Conservation (phyloP, 2,888 invertebrate species). For the Hypselothyrea guttata region DNA sequence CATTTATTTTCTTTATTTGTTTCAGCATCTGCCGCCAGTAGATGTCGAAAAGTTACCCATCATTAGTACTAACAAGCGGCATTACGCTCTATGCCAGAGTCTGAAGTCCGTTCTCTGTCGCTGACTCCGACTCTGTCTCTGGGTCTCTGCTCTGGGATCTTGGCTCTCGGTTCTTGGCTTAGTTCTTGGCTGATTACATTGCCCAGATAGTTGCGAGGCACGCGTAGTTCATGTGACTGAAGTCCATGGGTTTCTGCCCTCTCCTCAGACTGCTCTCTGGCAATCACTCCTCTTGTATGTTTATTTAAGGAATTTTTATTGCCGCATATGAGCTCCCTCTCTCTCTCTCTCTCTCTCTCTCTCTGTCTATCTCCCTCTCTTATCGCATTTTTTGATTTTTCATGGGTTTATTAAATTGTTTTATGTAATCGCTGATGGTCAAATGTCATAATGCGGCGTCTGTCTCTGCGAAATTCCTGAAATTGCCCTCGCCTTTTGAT, state of each 20-base stretch:
- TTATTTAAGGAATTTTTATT: slow-evolving; percentile 73
- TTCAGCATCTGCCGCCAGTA: slow-evolving; percentile 34
- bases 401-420: slow-evolving; percentile 76
- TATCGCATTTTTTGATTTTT: slow-evolving; percentile 75
- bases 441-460: slow-evolving; percentile 48
- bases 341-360: not conserved
- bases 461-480: slow-evolving; percentile 48
- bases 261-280: not conserved
- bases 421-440: slow-evolving; percentile 56
- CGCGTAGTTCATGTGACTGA: slow-evolving; percentile 61
- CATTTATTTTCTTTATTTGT: slow-evolving; percentile 31
- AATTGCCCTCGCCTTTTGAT: slow-evolving; percentile 56
- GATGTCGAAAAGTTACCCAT: slow-evolving; percentile 53
- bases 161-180: slow-evolving; percentile 25
- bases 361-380: slow-evolving; percentile 18
- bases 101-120: not conserved
- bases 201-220: slow-evolving; percentile 54
- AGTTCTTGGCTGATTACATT: slow-evolving; percentile 44
- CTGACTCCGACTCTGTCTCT: slow-evolving; percentile 17
- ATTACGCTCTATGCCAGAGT: slow-evolving; percentile 47
- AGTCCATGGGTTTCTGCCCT: not conserved
- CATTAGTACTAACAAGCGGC: slow-evolving; percentile 76
- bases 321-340: slow-evolving; percentile 31
- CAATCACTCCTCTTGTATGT: slow-evolving; percentile 34
- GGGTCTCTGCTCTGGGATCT: slow-evolving; percentile 44